Evolutionary conservation across 2,113 vertebrate genomes (phyloP).

Genomic region (Scopus umbretta): DNA sequence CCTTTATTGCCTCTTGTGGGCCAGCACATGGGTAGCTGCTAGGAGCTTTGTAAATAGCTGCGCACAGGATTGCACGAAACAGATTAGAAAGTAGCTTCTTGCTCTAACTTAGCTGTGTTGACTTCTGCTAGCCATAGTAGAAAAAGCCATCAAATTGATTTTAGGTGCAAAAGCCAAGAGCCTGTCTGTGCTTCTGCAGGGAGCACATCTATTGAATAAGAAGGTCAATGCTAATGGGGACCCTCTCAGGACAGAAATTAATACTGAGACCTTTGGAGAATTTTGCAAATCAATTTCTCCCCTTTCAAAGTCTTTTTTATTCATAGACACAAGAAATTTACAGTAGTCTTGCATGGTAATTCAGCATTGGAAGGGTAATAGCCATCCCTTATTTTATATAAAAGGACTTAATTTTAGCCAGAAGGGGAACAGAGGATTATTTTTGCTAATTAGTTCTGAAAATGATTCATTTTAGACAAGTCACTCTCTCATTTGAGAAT

Average conservation of each 20-base stretch:
- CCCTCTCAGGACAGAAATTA: background rate
- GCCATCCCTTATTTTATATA: background rate
- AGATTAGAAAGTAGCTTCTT: background rate
- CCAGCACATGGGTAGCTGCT: background rate
- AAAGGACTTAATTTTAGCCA: background rate
- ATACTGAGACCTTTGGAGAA: background rate
- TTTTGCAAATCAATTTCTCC: background rate
- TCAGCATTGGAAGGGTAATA: background rate
- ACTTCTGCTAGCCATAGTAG: background rate
- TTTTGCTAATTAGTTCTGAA: conserved; percentile 9
- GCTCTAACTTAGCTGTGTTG: background rate
- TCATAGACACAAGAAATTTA: background rate
- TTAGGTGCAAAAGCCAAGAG: background rate
- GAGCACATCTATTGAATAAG: background rate
- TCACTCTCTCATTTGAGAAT: background rate
- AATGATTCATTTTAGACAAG: background rate
- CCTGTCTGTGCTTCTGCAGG: background rate
- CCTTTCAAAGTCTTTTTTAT: background rate
- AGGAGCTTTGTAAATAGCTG: background rate
- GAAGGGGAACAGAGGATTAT: background rate
- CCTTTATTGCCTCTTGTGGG: background rate
- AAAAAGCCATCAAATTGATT: background rate
- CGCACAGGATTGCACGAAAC: background rate
- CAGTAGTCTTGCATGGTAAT: background rate
- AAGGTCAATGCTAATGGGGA: background rate